Conservation (phyloP, 1,140 invertebrate species). For the Sycophila sp. region DNA sequence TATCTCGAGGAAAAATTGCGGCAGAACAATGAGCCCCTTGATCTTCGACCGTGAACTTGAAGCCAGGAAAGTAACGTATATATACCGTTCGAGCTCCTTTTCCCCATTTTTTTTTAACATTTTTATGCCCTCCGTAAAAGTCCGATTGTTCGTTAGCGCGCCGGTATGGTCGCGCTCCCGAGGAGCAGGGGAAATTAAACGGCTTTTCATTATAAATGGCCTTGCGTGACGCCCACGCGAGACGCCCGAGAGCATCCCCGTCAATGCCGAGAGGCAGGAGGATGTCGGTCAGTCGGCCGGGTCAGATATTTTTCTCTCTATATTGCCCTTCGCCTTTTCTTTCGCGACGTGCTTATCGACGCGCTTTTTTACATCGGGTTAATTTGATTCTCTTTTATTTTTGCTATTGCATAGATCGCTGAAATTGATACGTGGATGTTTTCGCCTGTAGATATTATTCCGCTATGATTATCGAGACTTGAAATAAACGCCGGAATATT, state of each 20-base stretch:
- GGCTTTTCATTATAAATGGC: constrained; percentile 28
- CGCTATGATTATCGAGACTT: too few relatives aligned
- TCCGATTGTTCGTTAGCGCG: constrained; percentile 9
- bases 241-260: constrained; percentile 13
- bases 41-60: constrained; percentile 17
- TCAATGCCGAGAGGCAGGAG: constrained; percentile 43
- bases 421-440: too few relatives aligned
- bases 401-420: too few relatives aligned
- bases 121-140: constrained; percentile 1
- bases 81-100: too few relatives aligned
- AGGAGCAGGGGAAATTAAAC: constrained; percentile 26
- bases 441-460: too few relatives aligned
- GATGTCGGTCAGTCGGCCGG: constrained; percentile 49
- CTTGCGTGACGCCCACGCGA: constrained; percentile 29
- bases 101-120: too few relatives aligned
- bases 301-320: constrained; percentile 40
- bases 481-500: too few relatives aligned
- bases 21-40: background rate
- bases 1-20: too few relatives aligned
- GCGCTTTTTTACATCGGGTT: too few relatives aligned
- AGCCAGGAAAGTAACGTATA: background rate
- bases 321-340: constrained; percentile 19
- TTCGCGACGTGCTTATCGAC: too few relatives aligned
- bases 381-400: too few relatives aligned
- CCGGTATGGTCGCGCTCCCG: background rate